A percentile compares a stretch with the other conserved stretches of the same genome.
Evolutionary conservation across 2,888 invertebrate genomes (phyloP).

Genomic region (Hymenopus coronatus): DNA sequence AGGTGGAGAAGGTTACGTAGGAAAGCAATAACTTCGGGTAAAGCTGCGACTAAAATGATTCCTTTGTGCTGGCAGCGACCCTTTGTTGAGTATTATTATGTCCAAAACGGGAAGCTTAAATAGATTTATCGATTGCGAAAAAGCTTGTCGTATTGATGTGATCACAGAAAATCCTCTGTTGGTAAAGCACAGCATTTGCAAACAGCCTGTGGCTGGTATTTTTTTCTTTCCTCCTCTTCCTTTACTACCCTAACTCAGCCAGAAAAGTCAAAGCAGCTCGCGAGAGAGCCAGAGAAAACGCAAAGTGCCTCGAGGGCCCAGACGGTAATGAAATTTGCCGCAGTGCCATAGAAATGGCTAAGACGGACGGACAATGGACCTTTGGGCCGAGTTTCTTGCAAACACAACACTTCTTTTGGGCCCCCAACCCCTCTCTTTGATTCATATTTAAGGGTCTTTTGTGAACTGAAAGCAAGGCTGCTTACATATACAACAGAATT

Average conservation of each 20-base stretch:
- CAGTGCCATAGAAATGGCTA: background rate
- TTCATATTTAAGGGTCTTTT: background rate
- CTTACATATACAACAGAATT: background rate
- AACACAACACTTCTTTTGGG: background rate
- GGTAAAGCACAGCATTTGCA: background rate
- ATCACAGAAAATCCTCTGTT: background rate
- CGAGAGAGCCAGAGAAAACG: background rate
- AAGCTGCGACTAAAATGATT: too few species aligned
- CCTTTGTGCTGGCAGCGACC: too few species aligned
- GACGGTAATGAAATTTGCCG: background rate
- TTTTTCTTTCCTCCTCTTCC: background rate
- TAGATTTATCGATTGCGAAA: too few species aligned
- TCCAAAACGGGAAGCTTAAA: too few species aligned
- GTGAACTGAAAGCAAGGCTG: background rate
- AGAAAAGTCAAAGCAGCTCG: background rate
- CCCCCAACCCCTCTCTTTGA: background rate
- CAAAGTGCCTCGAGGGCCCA: background rate
- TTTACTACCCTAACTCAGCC: background rate
- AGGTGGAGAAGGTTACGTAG: too few species aligned
- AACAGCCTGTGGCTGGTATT: background rate
- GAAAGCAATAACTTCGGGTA: too few species aligned
- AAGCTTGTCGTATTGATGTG: background rate
- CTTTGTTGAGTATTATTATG: too few species aligned
- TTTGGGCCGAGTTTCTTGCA: background rate
- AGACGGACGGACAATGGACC: background rate